Base-by-base conservation (phyloP, 2,797 vertebrate genomes). In the Coccyzus lansbergi region DNA sequence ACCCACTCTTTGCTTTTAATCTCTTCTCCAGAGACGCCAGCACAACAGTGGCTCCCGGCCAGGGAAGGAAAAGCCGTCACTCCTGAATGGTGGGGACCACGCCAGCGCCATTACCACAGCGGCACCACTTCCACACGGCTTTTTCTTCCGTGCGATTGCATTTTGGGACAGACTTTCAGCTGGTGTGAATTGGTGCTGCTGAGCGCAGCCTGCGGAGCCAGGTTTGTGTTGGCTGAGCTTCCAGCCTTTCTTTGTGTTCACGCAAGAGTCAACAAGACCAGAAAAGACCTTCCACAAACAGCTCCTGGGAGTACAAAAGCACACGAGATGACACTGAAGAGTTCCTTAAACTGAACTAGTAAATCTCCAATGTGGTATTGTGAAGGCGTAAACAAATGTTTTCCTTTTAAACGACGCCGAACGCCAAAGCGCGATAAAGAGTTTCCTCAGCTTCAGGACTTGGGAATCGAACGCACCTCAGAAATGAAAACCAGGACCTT, bases 31-130 rank as follows among this genome's bases (percentile, higher is more conserved):
- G 92, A 90, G 77, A 67, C 0, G 0, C 11, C 18, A 95, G 83
- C 87, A 97, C 96, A 97, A 95, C 91, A 88, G 91, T 93, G 93
- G 96, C 95, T 86, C 52, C 0, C 19, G 3, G 93, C 94, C 94
- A 95, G 91, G 74, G 67, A 76, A 74, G 92, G 80, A 84, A 84
- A 92, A 36, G 79, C 86, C 15, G 2, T 86, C 44, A 28, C 82
- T 85, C 46, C 26, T 26, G 76, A 85, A 63, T 28, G 76, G 82
- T 56, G 84, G 82, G 81, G 94, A 77, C 82, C 24, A 6, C 75
- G 72, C 40, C 86, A 75, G 72, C 2, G 56, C 82, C 82, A 44
- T 70, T 64, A 84, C 33, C 83, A 16, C 33, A 86, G 62, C 29
- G 0, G 59, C 29, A 42, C 83, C n/a, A 79, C 85, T 93, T 60